Base-by-base conservation (phyloP, 2,113 vertebrate species). In the Microcebus ravelobensis region DNA sequence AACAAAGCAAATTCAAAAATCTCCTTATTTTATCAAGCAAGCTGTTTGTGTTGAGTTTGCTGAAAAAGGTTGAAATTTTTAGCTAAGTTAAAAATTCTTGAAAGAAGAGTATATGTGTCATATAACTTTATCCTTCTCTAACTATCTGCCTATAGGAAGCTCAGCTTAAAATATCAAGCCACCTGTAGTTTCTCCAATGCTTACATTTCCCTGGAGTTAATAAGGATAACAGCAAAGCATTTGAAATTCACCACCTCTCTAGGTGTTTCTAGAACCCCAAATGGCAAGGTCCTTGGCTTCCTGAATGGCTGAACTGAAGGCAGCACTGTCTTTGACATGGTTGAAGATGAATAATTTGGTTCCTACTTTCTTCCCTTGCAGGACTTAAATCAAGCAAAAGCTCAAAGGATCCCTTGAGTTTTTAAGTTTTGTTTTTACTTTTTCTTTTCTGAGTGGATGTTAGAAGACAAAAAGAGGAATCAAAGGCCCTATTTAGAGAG, bases 41-140 rank as follows among this genome's bases (percentile, higher is more conserved):
- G 29, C 20, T 45, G 3, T 55, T 17, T 76, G 17, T 68, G 23
- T 92, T 81, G 67, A 50, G 14, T 80, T 61, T 80, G 5, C 52
- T 65, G 8, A 14, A 67, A 74, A 91, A 91, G 1, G 3, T 50
- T 63, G 34, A 45, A 45, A 36, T n/a, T 34, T 71, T 85, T 48
- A 88, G 15, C 36, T 45, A 68, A 71, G 10, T 67, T 55, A 57
- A 57, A 96, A 52, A 25, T 76, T 94, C 74, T 87, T 79, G n/a
- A 73, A 87, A 61, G 39, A 79, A 70, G 17, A 61, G 52, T 39
- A 0, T 61, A 0, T 34, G 15, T 84, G 36, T 65, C 5, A 1
- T 70, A 63, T 23, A 55, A 82, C 59, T 94, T 93, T 67, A 55
- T 83, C 42, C 34, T 94, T 88, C 76, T 88, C 71, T 80, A 59